Conservation (phyloP, 1,140 invertebrate species). For the Acyrthosiphon pisum region DNA sequence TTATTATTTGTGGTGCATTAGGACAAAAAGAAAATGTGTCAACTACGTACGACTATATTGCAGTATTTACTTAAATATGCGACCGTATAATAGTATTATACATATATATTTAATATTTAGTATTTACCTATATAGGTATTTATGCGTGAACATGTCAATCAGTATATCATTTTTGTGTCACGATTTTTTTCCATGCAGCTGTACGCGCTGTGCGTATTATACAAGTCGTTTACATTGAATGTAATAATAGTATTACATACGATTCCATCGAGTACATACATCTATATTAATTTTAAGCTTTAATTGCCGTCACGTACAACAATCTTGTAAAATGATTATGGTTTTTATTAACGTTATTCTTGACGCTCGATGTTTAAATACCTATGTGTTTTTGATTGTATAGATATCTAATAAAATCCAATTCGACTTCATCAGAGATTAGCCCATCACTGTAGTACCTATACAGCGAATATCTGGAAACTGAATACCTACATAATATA, state of each 20-base stretch:
- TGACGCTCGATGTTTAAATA: background rate
- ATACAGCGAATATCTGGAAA: background rate
- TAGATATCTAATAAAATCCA: background rate
- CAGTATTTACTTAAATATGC: background rate
- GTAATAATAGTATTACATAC: background rate
- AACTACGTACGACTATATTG: background rate
- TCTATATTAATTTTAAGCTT: background rate
- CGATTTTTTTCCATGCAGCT: background rate
- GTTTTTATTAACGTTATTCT: background rate
- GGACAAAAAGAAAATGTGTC: background rate
- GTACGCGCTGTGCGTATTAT: background rate
- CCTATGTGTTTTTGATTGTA: background rate
- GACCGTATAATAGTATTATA: background rate
- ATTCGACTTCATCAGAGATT: background rate
- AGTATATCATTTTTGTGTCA: background rate
- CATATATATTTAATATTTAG: too few species aligned
- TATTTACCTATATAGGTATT: background rate
- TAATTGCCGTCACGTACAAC: slow-evolving; percentile 7
- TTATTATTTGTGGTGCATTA: background rate
- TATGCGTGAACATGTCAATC: background rate
- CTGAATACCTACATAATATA: too few species aligned
- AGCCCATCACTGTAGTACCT: background rate
- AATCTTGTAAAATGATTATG: background rate
- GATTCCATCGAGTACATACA: background rate
- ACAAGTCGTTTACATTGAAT: background rate